phyloP scores from a whole-genome alignment of 2,113 vertebrate species.

The Silurus meridionalis region DNA sequence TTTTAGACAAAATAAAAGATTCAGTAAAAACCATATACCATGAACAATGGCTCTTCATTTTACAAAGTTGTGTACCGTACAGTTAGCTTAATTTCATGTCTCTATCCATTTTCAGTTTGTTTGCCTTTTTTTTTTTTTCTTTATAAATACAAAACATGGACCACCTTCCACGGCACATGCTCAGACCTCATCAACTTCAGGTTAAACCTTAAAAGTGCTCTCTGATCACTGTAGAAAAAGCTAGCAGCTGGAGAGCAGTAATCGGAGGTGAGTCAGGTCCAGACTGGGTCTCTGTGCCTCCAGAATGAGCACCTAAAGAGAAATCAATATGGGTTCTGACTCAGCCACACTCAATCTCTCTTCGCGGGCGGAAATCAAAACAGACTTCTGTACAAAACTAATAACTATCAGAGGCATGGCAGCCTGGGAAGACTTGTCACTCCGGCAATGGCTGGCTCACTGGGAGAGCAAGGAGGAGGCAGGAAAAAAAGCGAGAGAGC shows the following conservation, averaged over 20 bases:
- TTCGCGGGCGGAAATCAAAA: slow-evolving; percentile 57
- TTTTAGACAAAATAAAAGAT: neutral
- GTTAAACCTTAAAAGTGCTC: slow-evolving; percentile 33
- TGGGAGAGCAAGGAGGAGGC: neutral
- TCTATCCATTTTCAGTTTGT: neutral
- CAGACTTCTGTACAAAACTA: slow-evolving; percentile 66
- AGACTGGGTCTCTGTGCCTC: slow-evolving; percentile 40
- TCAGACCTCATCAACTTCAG: slow-evolving; percentile 4
- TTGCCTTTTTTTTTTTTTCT: neutral
- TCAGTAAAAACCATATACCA: neutral
- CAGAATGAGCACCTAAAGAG: slow-evolving; percentile 56
- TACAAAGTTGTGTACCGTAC: neutral
- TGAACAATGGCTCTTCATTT: neutral
- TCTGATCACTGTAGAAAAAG: slow-evolving; percentile 21
- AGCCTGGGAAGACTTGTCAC: slow-evolving; percentile 47
- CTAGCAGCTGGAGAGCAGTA: slow-evolving; percentile 36
- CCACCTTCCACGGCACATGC: neutral
- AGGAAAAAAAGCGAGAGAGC: slow-evolving; percentile 8
- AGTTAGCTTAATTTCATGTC: neutral
- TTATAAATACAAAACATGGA: neutral
- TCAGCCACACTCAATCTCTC: slow-evolving; percentile 56
- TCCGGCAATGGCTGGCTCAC: slow-evolving; percentile 27
- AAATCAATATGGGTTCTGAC: slow-evolving; percentile 71
- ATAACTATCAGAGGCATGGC: slow-evolving; percentile 54
- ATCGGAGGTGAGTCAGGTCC: slow-evolving; percentile 50